Percentiles rank a stretch among this genome's conserved stretches.
These are phyloP conservation scores for Hippocampus mohnikei DNA, from an alignment of 2,113 vertebrate genomes.

Conservation along the genomic window DNA sequence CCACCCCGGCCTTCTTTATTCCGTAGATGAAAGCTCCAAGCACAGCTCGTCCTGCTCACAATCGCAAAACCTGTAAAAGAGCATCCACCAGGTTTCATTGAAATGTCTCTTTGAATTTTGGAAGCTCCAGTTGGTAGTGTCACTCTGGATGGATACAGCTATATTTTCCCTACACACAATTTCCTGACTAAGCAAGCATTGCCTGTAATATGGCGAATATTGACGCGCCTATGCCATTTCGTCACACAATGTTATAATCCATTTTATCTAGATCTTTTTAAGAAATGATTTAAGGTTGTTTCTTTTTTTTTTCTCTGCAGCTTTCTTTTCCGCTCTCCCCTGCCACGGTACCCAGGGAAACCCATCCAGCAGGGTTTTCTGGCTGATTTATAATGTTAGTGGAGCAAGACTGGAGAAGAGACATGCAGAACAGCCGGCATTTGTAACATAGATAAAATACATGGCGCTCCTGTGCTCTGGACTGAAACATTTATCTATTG, in stretches of 20 bases:
- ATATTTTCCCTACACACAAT: neutral
- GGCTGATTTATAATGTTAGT: conserved; percentile 75
- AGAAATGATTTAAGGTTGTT: conserved; percentile 71
- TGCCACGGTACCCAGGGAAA: conserved; percentile 56
- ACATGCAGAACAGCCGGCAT: conserved; percentile 71
- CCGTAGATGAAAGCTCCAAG: conserved; percentile 72
- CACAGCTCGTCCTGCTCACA: conserved; percentile 55
- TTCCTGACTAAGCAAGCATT: conserved; percentile 23
- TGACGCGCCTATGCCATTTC: conserved; percentile 63
- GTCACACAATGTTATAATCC: conserved; percentile 77
- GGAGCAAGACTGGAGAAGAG: conserved; percentile 62
- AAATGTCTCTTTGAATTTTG: conserved; percentile 29
- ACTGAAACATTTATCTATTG: conserved; percentile 71
- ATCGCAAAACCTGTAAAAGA: conserved; percentile 28
- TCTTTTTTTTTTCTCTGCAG: neutral
- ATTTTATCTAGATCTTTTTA: conserved; percentile 76
- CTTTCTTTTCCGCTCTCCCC: conserved; percentile 18
- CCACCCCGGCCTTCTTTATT: conserved; percentile 61
- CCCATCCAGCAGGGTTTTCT: conserved; percentile 57
- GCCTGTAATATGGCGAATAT: conserved; percentile 52
- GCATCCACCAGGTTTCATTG: conserved; percentile 12
- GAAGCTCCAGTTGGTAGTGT: conserved; percentile 30
- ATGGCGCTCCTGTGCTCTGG: conserved; percentile 59
- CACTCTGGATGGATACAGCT: conserved; percentile 8
- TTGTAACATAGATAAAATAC: conserved; percentile 72